Percentiles rank a stretch among this genome's conserved stretches.
Conservation (phyloP, 2,797 vertebrate species). For the Hapalemur alaotrensis region DNA sequence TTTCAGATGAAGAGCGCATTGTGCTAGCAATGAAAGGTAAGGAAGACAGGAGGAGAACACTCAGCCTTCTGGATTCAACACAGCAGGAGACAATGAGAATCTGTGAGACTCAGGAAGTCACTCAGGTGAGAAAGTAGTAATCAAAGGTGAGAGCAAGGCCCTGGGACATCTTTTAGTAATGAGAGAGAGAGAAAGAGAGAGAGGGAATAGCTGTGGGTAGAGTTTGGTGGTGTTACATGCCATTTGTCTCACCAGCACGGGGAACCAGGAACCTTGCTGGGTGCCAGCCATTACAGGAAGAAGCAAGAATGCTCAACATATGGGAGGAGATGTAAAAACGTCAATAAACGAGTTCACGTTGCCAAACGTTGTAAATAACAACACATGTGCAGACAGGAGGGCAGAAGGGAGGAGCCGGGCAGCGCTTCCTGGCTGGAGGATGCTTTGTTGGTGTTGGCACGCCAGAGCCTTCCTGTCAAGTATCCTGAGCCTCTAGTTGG, state of each 20-base stretch:
- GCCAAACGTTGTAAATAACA: slow-evolving; percentile 62
- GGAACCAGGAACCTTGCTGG: not conserved
- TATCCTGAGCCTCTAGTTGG: not conserved
- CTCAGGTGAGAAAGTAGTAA: not conserved
- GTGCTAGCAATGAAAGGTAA: not conserved
- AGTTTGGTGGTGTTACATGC: not conserved
- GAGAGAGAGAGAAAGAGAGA: not conserved
- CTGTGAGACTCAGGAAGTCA: not conserved
- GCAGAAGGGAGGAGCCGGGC: not conserved
- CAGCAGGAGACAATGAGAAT: not conserved
- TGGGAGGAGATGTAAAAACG: not conserved
- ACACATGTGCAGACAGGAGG: not conserved
- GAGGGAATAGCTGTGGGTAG: not conserved
- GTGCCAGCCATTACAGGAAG: slow-evolving; percentile 17
- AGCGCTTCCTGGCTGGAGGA: not conserved
- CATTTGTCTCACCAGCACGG: not conserved
- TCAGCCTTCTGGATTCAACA: not conserved
- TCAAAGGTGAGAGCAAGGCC: not conserved
- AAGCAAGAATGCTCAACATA: not conserved
- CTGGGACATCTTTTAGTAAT: not conserved
- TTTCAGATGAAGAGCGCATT: not conserved
- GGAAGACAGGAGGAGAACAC: not conserved
- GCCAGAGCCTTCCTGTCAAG: not conserved
- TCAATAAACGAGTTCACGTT: not conserved
- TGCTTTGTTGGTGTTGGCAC: not conserved